Conservation (phyloP, 2,888 invertebrate genomes). For the Polydrusus tereticollis region DNA sequence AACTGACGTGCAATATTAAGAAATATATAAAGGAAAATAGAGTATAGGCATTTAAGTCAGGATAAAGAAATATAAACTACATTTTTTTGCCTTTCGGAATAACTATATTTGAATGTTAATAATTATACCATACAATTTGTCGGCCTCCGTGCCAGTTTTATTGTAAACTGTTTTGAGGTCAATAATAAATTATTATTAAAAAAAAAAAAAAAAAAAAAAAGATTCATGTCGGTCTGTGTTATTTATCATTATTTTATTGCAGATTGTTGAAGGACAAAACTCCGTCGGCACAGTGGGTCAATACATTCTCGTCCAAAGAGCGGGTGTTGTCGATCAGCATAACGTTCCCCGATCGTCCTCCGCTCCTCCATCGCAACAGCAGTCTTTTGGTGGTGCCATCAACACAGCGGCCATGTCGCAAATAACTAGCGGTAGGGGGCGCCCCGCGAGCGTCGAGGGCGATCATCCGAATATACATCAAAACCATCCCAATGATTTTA, state of each 20-base stretch:
- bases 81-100: too few species aligned
- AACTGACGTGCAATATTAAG: too few species aligned
- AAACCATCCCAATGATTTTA: conserved; percentile 52
- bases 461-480: conserved; percentile 57
- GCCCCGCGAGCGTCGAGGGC: conserved; percentile 77
- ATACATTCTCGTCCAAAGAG: conserved; percentile 85
- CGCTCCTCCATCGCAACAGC: conserved; percentile 78
- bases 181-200: too few species aligned
- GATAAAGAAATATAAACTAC: too few species aligned
- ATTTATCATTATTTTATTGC: conserved; percentile 43
- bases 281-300: conserved; percentile 78
- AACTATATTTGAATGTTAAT: too few species aligned
- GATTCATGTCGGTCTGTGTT: too few species aligned
- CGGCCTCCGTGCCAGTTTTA: too few species aligned
- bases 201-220: too few species aligned
- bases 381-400: conserved; percentile 56
- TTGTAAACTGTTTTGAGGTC: too few species aligned
- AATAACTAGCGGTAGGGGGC: conserved; percentile 62
- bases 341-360: conserved; percentile 86
- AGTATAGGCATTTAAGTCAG: too few species aligned
- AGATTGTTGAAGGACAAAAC: conserved; percentile 75
- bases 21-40: too few species aligned
- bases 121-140: too few species aligned
- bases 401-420: conserved; percentile 58
- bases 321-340: conserved; percentile 68